Evolutionary conservation across 64 coral and sea anemone genomes (phyloP).

Genomic region (Acropora yongei): DNA sequence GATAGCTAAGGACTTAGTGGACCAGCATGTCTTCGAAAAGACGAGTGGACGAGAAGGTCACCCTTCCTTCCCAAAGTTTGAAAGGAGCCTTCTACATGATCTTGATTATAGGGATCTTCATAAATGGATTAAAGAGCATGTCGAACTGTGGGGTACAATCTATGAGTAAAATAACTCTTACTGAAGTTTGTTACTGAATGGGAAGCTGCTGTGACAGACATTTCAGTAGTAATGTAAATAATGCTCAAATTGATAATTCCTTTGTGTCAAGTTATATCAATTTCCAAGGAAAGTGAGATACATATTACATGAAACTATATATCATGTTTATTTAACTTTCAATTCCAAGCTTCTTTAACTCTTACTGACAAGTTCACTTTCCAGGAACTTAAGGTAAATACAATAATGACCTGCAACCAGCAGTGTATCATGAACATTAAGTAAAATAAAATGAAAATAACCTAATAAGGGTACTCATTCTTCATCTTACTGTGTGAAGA

Average conservation of each 20-base stretch:
- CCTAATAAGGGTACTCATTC: neutral
- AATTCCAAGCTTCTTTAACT: neutral
- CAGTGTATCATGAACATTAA: neutral
- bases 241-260: neutral
- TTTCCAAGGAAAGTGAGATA: neutral
- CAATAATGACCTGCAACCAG: neutral
- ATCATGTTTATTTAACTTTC: neutral
- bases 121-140: constrained; percentile 4
- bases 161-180: neutral
- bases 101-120: constrained; percentile 17
- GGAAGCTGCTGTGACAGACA: neutral
- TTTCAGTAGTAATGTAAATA: neutral
- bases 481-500: neutral
- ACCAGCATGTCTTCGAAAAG: neutral
- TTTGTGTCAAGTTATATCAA: neutral
- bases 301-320: neutral
- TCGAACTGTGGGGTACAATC: constrained; percentile 2
- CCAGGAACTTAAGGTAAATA: neutral
- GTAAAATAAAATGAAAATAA: constrained; percentile 1
- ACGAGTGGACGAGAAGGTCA: neutral
- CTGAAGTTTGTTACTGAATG: neutral
- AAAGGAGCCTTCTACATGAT: neutral
- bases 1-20: neutral
- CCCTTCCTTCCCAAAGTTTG: constrained; percentile 24
- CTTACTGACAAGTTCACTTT: neutral